These are phyloP conservation scores for Drosophila albomicans DNA, from an alignment of 1,140 invertebrate species.

Conservation along the genomic window DNA sequence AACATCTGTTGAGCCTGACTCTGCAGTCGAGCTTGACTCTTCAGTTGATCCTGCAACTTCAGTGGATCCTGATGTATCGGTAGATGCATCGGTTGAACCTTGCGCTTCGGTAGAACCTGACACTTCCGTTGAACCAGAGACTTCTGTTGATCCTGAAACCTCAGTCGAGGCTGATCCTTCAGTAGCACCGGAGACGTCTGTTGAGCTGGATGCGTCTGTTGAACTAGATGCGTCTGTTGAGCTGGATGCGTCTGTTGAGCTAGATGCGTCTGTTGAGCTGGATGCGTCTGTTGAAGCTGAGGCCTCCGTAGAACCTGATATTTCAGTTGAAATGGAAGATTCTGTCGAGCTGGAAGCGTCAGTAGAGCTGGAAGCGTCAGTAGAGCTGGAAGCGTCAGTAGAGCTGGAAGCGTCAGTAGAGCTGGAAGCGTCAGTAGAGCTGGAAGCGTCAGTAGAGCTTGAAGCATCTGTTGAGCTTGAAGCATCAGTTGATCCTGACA, in stretches of 20 bases:
- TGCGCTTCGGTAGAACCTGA: conserved; percentile 15
- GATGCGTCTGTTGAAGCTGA: conserved; percentile 37
- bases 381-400: conserved; percentile 23
- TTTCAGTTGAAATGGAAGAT: conserved; percentile 40
- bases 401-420: conserved; percentile 36
- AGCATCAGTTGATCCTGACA: conserved; percentile 49
- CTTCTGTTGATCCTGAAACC: conserved; percentile 24
- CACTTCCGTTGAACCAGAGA: not conserved
- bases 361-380: conserved; percentile 30
- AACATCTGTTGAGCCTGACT: too few species aligned
- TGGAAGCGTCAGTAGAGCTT: conserved; percentile 39
- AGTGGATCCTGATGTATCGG: too few species aligned
- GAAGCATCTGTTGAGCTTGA: conserved; percentile 27
- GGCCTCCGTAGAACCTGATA: conserved; percentile 35
- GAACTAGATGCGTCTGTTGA: conserved; percentile 47
- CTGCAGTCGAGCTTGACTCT: conserved; percentile 12
- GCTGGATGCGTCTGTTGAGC: conserved; percentile 20
- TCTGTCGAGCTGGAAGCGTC: conserved; percentile 26
- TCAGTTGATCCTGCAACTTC: too few species aligned
- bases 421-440: conserved; percentile 39
- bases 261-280: conserved; percentile 47
- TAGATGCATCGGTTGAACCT: too few species aligned
- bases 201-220: conserved; percentile 32
- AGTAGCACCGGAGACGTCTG: conserved; percentile 28
- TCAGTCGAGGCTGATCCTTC: conserved; percentile 30